Conservation (phyloP, 2,888 invertebrate species). For the Alentia gelatinosa region DNA sequence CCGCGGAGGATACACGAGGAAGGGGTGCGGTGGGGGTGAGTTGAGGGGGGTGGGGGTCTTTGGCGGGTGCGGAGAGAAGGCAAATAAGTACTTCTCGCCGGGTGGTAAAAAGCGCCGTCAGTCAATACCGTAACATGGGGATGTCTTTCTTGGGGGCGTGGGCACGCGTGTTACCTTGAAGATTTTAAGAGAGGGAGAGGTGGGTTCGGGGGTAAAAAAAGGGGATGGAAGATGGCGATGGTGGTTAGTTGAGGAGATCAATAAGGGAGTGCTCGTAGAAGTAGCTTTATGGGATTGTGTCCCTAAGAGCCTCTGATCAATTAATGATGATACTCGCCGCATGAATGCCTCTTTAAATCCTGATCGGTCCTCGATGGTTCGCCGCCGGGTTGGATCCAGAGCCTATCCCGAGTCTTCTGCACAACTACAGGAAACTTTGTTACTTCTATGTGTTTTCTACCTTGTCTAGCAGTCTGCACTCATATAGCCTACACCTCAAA, state of each 20-base stretch:
- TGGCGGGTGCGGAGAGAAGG: background rate
- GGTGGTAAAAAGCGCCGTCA: background rate
- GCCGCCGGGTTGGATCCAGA: background rate
- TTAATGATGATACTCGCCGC: background rate
- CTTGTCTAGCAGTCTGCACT: too few relatives aligned
- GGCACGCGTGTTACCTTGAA: background rate
- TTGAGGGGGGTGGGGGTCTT: background rate
- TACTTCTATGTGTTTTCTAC: too few relatives aligned
- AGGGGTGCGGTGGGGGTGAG: background rate
- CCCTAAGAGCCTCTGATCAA: background rate
- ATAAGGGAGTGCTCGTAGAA: background rate
- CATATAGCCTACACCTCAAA: too few relatives aligned
- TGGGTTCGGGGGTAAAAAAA: background rate
- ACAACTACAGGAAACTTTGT: background rate
- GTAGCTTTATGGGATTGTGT: background rate
- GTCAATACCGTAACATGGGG: background rate
- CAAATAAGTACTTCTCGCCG: slow-evolving; percentile 2
- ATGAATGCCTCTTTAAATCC: slow-evolving; percentile 4
- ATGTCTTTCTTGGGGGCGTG: slow-evolving; percentile 11
- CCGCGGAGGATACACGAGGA: background rate
- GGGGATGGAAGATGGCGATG: too few relatives aligned
- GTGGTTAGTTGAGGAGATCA: background rate
- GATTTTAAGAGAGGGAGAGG: background rate
- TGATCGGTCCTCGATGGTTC: background rate
- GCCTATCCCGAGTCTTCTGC: background rate